Base-by-base conservation (phyloP, 2,888 invertebrate genomes). In the Lacanobia oleracea region DNA sequence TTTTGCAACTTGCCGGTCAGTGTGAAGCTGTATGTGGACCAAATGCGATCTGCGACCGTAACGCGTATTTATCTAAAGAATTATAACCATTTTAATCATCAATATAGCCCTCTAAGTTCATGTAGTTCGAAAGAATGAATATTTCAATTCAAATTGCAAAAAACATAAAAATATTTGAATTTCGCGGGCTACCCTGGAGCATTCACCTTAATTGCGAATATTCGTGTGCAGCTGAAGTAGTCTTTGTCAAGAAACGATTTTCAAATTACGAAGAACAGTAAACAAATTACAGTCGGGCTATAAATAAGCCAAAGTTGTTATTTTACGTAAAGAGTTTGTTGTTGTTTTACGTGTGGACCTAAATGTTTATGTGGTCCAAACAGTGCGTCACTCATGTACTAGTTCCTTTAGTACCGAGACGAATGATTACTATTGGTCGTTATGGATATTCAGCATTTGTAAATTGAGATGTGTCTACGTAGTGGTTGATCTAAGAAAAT, bases 331-430 rank as follows among this genome's bases (percentile, higher is more conserved):
- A 43, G 6, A 40, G 16, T 37, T 69, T 37, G 51, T 21, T 51
- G 10, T 54, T 57, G 14, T 68, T 75, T 67, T 61, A 21, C 14
- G 2, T 14, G 1, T 61, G 61, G 50, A 75, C 60, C 53, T 74
- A 61, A 56, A 61, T 75, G 23, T 70, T 23, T 2, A 33, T 18
- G 43, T 69, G 43, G 43, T 40, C 60, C 64, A 63, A 51, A 79
- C 48, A 62, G 65, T 54, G 64, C 81, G 72, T 57, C 61, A 67
- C 54, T 54, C 62, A 72, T 81, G 57, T 40, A 45, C 50, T 50
- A 80, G 60, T 64, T 77, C 40, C 16, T 27, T 69, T 73, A 62
- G 27, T 54, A 67, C 77, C 23, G 54, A 72, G 53, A 72, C 81
- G 37, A 79, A 67, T 57, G 7, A 27, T 43, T 61, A 45, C 18